A percentile compares a stretch with the other conserved stretches of the same genome.
These are phyloP conservation scores for Cyclophora albipunctata DNA, from an alignment of 2,888 invertebrate species.

Conservation along the genomic window DNA sequence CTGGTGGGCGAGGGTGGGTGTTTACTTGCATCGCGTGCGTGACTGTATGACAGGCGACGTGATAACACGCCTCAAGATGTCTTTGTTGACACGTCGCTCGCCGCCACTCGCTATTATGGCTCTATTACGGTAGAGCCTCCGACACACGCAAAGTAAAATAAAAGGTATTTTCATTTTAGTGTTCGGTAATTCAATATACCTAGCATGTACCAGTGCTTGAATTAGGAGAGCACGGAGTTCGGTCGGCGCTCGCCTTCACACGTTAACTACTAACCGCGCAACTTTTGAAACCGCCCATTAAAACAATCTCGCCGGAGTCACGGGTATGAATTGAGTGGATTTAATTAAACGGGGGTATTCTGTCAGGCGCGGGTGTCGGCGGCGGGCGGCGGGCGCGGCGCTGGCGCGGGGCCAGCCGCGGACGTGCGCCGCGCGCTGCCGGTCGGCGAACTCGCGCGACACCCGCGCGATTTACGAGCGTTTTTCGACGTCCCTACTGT, in stretches of 20 bases:
- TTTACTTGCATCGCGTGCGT: neutral
- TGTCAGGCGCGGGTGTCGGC: slow-evolving; percentile 4
- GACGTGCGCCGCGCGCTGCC: neutral
- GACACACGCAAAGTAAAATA: neutral
- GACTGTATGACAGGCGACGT: neutral
- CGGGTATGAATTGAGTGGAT: slow-evolving; percentile 23
- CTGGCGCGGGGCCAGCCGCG: neutral
- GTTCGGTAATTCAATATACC: neutral
- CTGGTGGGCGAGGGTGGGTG: neutral
- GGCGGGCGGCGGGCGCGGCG: slow-evolving; percentile 5
- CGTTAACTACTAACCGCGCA: slow-evolving; percentile 1
- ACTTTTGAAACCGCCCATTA: slow-evolving; percentile 5
- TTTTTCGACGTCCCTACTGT: neutral
- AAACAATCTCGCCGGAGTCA: slow-evolving; percentile 9
- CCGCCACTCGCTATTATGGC: neutral
- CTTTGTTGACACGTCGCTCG: neutral
- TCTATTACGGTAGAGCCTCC: neutral
- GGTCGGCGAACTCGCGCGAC: slow-evolving; percentile 5
- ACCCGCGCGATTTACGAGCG: slow-evolving; percentile 7
- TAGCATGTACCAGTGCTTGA: neutral
- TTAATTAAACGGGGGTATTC: slow-evolving; percentile 21
- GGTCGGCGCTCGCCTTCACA: neutral
- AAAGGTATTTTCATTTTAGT: neutral
- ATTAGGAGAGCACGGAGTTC: neutral
- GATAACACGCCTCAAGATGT: neutral